Conservation (phyloP, 1,140 invertebrate genomes). For the Carcinoscorpius rotundicauda region DNA sequence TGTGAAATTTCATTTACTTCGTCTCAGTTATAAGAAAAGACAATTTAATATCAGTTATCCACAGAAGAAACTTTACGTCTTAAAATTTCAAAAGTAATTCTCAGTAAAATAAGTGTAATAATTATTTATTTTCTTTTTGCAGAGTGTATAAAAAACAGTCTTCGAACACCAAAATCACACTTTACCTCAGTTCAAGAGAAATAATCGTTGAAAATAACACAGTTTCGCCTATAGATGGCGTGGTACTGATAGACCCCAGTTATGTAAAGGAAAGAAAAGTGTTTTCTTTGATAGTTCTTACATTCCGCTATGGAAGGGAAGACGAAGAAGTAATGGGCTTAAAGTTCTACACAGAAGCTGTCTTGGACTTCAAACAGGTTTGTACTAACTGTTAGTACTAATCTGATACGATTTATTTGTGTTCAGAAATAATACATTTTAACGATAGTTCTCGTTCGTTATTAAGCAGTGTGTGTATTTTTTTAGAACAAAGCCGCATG, state of each 20-base stretch:
- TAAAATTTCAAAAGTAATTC: no score
- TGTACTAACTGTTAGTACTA: background rate
- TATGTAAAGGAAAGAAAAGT: constrained; percentile 58
- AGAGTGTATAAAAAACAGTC: constrained; percentile 83
- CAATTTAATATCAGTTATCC: no score
- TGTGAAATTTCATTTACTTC: no score
- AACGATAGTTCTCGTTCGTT: no score
- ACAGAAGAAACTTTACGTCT: no score
- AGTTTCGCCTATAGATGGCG: constrained; percentile 51
- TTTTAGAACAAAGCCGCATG: no score
- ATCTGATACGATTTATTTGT: no score
- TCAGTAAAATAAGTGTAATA: no score
- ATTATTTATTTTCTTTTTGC: no score
- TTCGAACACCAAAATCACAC: constrained; percentile 63
- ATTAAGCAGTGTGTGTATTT: no score
- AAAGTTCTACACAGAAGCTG: constrained; percentile 45
- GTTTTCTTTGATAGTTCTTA: constrained; percentile 68
- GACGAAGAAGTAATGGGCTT: constrained; percentile 87
- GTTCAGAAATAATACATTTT: no score
- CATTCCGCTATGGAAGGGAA: constrained; percentile 76
- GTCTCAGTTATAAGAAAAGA: no score
- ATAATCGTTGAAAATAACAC: constrained; percentile 44
- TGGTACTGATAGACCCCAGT: constrained; percentile 61
- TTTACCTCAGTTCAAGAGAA: constrained; percentile 65
- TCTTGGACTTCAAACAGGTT: constrained; percentile 22